phyloP scores from a whole-genome alignment of 2,888 invertebrate genomes.

The Caenorhabditis afra region DNA sequence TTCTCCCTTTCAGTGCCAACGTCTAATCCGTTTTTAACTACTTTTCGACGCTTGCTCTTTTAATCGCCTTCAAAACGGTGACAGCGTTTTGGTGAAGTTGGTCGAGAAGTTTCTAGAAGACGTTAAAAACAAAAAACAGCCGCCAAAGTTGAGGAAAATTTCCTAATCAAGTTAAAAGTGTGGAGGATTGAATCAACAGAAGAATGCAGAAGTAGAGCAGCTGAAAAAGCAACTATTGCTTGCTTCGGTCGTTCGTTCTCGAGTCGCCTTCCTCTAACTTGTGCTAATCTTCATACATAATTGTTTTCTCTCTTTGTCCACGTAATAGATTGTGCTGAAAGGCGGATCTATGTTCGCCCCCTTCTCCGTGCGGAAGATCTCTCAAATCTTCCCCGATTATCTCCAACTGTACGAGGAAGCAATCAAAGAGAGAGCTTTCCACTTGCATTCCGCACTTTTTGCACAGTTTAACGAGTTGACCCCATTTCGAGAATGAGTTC shows the following conservation, averaged over 20 bases:
- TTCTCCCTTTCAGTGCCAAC: background rate
- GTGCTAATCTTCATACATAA: constrained; percentile 18
- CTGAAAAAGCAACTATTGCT: constrained; percentile 17
- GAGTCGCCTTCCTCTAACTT: background rate
- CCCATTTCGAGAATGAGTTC: too few relatives aligned
- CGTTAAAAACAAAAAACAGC: background rate
- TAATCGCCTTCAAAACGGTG: background rate
- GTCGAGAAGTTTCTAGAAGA: background rate
- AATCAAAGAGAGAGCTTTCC: constrained; percentile 8
- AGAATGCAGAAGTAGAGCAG: constrained; percentile 8
- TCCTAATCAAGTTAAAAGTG: constrained; percentile 51
- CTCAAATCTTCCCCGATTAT: too few relatives aligned
- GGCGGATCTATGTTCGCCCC: background rate
- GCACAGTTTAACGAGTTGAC: constrained; percentile 1
- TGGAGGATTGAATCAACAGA: constrained; percentile 39
- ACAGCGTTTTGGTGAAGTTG: background rate
- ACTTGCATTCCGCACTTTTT: background rate
- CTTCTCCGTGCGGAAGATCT: too few relatives aligned
- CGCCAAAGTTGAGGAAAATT: constrained; percentile 25
- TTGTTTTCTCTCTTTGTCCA: constrained; percentile 8
- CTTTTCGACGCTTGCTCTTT: background rate
- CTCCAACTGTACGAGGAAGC: background rate
- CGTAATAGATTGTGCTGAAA: background rate
- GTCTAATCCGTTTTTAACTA: constrained; percentile 19
- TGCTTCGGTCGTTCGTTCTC: background rate